phyloP scores from a whole-genome alignment of 2,888 invertebrate genomes.

The Lasioglossum vierecki region DNA sequence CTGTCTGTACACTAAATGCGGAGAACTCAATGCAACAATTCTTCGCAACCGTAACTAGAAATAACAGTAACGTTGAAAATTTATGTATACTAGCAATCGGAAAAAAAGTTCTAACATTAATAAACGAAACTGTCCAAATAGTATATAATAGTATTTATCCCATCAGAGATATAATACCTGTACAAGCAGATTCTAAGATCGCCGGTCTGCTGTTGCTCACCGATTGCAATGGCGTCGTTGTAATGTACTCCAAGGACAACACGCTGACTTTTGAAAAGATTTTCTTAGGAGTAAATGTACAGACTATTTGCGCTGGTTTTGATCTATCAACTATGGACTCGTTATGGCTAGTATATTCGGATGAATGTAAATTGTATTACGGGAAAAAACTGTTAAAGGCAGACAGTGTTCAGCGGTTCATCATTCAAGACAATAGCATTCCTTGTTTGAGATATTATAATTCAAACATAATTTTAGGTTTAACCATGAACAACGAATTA shows the following conservation, averaged over 20 bases:
- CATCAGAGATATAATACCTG: slow-evolving; percentile 70
- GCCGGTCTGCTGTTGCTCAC: slow-evolving; percentile 70
- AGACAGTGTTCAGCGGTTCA: slow-evolving; percentile 40
- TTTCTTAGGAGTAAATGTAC: slow-evolving; percentile 58
- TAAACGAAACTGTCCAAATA: slow-evolving; percentile 62
- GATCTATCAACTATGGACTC: slow-evolving; percentile 45
- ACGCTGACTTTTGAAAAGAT: slow-evolving; percentile 72
- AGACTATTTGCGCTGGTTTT: slow-evolving; percentile 67
- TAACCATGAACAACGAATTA: slow-evolving; percentile 66
- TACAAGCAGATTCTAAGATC: slow-evolving; percentile 62
- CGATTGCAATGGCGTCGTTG: slow-evolving; percentile 53
- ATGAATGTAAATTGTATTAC: slow-evolving; percentile 67
- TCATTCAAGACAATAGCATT: slow-evolving; percentile 60
- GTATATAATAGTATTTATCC: slow-evolving; percentile 66
- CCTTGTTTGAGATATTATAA: slow-evolving; percentile 70
- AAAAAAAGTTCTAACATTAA: slow-evolving; percentile 70
- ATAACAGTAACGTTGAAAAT: slow-evolving; percentile 39
- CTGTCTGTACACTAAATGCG: slow-evolving; percentile 52
- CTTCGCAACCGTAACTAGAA: slow-evolving; percentile 47
- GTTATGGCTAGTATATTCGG: slow-evolving; percentile 74
- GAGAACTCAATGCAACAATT: slow-evolving; percentile 62
- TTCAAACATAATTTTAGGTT: slow-evolving; percentile 67
- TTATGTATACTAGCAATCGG: slow-evolving; percentile 73
- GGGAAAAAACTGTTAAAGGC: slow-evolving; percentile 56
- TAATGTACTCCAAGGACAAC: slow-evolving; percentile 65